Evolutionary conservation across 2,113 vertebrate genomes (phyloP).

Genomic region (Misgurnus mizolepis): DNA sequence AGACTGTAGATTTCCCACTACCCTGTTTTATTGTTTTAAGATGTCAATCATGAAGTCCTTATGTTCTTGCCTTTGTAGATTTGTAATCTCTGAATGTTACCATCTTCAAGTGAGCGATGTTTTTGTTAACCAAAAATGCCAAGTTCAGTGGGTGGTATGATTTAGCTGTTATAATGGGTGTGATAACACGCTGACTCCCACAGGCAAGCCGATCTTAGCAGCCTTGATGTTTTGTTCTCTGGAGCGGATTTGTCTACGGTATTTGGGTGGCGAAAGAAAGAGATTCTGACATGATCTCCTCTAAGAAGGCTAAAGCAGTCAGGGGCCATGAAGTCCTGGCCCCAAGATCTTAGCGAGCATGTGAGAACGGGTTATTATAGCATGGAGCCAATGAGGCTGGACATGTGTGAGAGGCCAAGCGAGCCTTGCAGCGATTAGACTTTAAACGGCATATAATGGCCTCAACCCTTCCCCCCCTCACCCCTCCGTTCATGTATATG

Average conservation of each 20-base stretch:
- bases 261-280: constrained; percentile 43
- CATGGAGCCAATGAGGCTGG: constrained; percentile 43
- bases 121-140: constrained; percentile 31
- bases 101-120: constrained; percentile 24
- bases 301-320: constrained; percentile 43
- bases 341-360: constrained; percentile 51
- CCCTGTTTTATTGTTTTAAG: constrained; percentile 28
- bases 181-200: constrained; percentile 16
- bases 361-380: constrained; percentile 45
- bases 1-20: not conserved
- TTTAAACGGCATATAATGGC: constrained; percentile 39
- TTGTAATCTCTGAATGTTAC: constrained; percentile 33
- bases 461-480: not conserved
- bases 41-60: not conserved
- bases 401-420: constrained; percentile 41
- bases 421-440: constrained; percentile 40
- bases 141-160: constrained; percentile 38
- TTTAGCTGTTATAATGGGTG: constrained; percentile 33
- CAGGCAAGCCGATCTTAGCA: constrained; percentile 19
- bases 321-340: constrained; percentile 47
- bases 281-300: constrained; percentile 49
- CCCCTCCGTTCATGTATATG: constrained; percentile 21
- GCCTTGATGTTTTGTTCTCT: constrained; percentile 29
- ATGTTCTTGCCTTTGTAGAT: constrained; percentile 34
- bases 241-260: constrained; percentile 34